Evolutionary conservation across 1,140 invertebrate species (phyloP).

Genomic region (Listronotus oregonensis): DNA sequence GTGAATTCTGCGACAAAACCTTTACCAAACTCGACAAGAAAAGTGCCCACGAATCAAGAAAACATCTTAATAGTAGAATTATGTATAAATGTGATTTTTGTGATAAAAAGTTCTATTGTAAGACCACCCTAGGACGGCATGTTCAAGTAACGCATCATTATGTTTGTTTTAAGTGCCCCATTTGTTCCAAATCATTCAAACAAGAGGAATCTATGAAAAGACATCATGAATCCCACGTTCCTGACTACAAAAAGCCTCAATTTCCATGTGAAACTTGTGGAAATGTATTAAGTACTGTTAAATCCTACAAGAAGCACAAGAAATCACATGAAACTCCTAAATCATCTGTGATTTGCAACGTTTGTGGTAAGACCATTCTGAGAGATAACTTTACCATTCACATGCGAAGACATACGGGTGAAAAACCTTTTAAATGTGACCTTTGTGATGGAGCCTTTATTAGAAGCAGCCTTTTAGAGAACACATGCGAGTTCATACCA

Average conservation of each 20-base stretch:
- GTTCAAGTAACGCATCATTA: background rate
- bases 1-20: slow-evolving; percentile 16
- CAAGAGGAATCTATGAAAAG: background rate
- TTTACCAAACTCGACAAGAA: background rate
- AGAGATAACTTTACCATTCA: slow-evolving; percentile 31
- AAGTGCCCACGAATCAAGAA: slow-evolving; percentile 2
- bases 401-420: slow-evolving; percentile 42
- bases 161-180: background rate
- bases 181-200: slow-evolving; percentile 4
- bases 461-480: slow-evolving; percentile 32
- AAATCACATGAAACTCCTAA: slow-evolving; percentile 38
- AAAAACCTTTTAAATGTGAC: slow-evolving; percentile 27
- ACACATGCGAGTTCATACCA: slow-evolving; percentile 36
- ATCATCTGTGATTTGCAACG: slow-evolving; percentile 52
- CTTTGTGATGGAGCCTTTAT: slow-evolving; percentile 38
- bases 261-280: slow-evolving; percentile 60
- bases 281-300: slow-evolving; percentile 63
- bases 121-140: background rate
- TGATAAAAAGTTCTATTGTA: slow-evolving; percentile 7
- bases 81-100: slow-evolving; percentile 4
- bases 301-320: slow-evolving; percentile 64
- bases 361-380: slow-evolving; percentile 60
- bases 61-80: slow-evolving; percentile 5
- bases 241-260: slow-evolving; percentile 59
- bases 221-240: background rate